A percentile compares a stretch with the other conserved stretches of the same genome.
phyloP scores from a whole-genome alignment of 2,113 vertebrate genomes.

The Limnothrissa miodon region DNA sequence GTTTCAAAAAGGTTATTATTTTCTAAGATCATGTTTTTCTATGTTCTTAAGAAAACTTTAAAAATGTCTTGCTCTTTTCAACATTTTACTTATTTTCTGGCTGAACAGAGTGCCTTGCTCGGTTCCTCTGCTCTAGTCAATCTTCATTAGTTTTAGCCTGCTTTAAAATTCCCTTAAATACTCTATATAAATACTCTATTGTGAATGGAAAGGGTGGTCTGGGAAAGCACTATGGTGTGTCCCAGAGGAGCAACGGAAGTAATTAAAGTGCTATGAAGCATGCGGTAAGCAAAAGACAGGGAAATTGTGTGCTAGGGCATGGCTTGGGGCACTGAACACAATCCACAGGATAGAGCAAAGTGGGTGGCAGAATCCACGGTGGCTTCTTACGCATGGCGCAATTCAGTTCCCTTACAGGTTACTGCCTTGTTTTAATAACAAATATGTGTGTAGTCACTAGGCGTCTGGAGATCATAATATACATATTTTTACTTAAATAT shows the following conservation, averaged over 20 bases:
- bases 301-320: conserved; percentile 32
- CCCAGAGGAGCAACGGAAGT: conserved; percentile 20
- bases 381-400: too few relatives aligned
- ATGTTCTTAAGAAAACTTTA: neutral
- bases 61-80: neutral
- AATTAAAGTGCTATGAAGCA: conserved; percentile 41
- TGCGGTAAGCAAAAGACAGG: conserved; percentile 36
- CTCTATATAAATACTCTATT: conserved; percentile 24
- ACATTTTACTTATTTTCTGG: neutral
- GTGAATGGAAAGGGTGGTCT: conserved; percentile 31
- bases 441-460: neutral
- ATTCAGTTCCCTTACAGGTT: neutral
- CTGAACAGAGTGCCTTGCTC: neutral
- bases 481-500: neutral
- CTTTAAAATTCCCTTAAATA: neutral
- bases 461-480: neutral
- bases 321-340: conserved; percentile 1
- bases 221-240: conserved; percentile 31
- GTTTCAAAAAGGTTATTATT: neutral
- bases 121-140: neutral
- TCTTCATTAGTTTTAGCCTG: neutral
- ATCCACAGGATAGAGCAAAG: conserved; percentile 17
- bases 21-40: neutral
- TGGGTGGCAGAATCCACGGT: conserved; percentile 24
- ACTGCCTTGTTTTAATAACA: neutral